phyloP scores from a whole-genome alignment of 1,140 invertebrate species.

The Pseudachorutes palmiensis region DNA sequence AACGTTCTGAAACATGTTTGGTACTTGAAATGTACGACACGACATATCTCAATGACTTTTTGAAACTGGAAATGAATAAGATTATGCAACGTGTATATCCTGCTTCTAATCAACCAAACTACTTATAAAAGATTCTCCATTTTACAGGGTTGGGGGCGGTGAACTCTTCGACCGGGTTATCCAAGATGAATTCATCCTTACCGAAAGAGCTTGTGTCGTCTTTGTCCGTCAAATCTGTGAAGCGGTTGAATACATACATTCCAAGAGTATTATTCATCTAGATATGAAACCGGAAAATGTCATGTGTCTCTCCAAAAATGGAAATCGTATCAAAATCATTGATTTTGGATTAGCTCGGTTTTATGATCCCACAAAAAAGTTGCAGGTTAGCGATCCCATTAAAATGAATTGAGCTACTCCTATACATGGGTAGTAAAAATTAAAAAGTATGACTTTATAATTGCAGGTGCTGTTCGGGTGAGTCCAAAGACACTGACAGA shows the following conservation, averaged over 20 bases:
- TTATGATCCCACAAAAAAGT: conserved; percentile 82
- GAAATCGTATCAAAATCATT: conserved; percentile 96
- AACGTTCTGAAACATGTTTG: conserved; percentile 83
- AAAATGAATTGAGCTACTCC: neutral
- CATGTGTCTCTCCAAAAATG: conserved; percentile 83
- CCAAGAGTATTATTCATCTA: conserved; percentile 85
- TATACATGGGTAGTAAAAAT: neutral
- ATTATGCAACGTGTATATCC: too few relatives aligned
- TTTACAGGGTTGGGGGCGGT: conserved; percentile 91
- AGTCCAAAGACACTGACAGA: neutral
- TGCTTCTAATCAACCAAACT: too few relatives aligned
- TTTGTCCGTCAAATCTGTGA: conserved; percentile 97
- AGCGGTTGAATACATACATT: conserved; percentile 91
- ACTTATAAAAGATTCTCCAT: too few relatives aligned
- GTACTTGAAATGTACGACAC: conserved; percentile 85
- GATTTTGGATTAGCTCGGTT: conserved; percentile 91
- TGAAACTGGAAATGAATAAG: too few relatives aligned
- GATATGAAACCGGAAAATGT: conserved; percentile 99
- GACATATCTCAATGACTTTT: neutral
- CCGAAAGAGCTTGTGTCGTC: conserved; percentile 86
- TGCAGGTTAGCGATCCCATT: conserved; percentile 48
- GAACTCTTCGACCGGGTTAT: conserved; percentile 97
- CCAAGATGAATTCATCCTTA: conserved; percentile 94
- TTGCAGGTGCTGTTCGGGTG: conserved; percentile 27
- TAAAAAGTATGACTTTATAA: conserved; percentile 14